phyloP scores from a whole-genome alignment of 2,113 vertebrate species.

The Tretioscincus oriximinensis region DNA sequence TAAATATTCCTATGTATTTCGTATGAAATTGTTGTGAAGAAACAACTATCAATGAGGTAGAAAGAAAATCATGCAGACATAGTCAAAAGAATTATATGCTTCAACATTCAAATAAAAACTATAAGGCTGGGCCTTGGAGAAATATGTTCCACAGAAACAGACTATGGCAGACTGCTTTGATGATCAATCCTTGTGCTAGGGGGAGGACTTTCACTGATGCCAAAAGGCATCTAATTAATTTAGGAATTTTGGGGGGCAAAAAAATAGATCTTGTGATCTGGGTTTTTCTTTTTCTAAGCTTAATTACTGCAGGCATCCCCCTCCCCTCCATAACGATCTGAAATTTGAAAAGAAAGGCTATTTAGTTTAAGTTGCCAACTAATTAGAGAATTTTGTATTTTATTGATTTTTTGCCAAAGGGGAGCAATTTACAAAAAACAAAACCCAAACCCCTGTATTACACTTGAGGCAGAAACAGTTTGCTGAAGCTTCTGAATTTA shows the following conservation, averaged over 20 bases:
- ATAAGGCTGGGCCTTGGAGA: neutral
- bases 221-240: conserved; percentile 50
- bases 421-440: conserved; percentile 40
- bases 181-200: conserved; percentile 6
- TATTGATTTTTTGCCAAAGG: conserved; percentile 55
- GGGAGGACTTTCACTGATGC: conserved; percentile 16
- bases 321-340: conserved; percentile 41
- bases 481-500: conserved; percentile 31
- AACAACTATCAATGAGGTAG: neutral
- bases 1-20: neutral
- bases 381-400: conserved; percentile 57
- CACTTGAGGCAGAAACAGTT: conserved; percentile 9
- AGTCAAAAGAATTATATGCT: neutral
- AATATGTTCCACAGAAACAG: neutral
- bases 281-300: conserved; percentile 48
- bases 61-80: neutral
- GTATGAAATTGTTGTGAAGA: neutral
- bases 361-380: conserved; percentile 50
- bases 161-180: conserved; percentile 14
- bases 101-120: neutral
- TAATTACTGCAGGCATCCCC: conserved; percentile 45
- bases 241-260: neutral
- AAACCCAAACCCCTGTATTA: neutral
- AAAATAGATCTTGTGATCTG: conserved; percentile 47
- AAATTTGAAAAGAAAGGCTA: conserved; percentile 40